Evolutionary conservation across 1,140 invertebrate genomes (phyloP), one percentile per base, ranked within the genome.

Genomic region (Meloidogyne floridensis): DNA sequence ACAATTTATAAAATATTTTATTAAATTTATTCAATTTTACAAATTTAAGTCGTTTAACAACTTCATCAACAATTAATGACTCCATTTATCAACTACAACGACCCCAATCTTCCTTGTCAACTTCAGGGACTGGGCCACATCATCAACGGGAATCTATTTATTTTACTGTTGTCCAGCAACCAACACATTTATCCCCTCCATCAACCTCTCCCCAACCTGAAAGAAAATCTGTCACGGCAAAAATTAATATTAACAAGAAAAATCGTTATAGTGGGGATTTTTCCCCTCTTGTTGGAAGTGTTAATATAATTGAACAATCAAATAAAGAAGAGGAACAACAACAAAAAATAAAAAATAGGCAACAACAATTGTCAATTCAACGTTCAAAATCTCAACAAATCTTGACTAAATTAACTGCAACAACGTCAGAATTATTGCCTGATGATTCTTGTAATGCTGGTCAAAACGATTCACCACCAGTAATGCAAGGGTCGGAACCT

Each of bases 61-160:
- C 77, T 7, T 79, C 77, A 9, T 69, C 56, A 10, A 43, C 72
- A 8, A 47, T 74, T 47, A 71, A 72, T 72, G 77, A 79, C 9
- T 79, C 77, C 42, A 54, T 79, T 4, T 18, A 71, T 32, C 15
- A 54, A 69, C 18, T 53, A 51, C 77, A 51, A 11, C 54, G 77
- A n/a, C 77, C 77, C 4, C 9, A 69, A 51, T 79, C 77, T 51
- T 53, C 65, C 18, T 13, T 79, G 65, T 69, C 77, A 9, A 47
- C 77, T 13, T 47, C 72, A 18, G 72, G 43, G 6, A 74, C 43
- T 54, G 72, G 72, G 4, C 43, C 43, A n/a, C 43, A 54, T 11
- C 42, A 72, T 53, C 77, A 79, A 72, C 77, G 59, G 51, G 77
- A 79, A 53, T 79, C 77, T 10, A 72, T 79, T 10, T 79, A 79